Base-by-base conservation (phyloP, 2,113 vertebrate species). In the Caracal caracal region DNA sequence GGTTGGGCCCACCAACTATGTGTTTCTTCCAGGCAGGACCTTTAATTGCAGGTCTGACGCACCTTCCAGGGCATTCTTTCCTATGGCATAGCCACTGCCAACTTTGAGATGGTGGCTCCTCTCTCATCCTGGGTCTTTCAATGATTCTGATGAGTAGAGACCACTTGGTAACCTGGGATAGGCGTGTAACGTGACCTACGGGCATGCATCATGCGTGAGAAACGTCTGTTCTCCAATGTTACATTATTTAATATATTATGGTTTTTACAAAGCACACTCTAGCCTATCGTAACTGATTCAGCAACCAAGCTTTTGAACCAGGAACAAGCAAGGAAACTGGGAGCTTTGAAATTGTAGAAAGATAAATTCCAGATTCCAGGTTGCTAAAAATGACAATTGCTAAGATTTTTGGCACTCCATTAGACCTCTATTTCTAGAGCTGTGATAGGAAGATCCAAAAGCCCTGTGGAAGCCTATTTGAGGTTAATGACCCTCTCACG, bases 291-390 rank as follows among this genome's bases (percentile, higher is more conserved):
- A 40, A 87, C 15, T 56, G 61, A 91, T 28, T 80, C 66, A 37
- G 5, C 35, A 76, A 66, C 47, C 35, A 96, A 90, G 40, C 10
- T 90, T 97, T 88, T 65, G 30, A 96, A 11, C 33, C 8, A 82
- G 47, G 33, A 68, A 76, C 33, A 51, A 76, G 33, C 40, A 94
- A 86, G 10, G 10, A 75, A 90, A 90, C 8, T 3, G 2, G 28
- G 30, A 86, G 26, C 17, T 83, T 56, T 37, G 85, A 83, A 56
- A 26, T 28, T 28, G 47, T n/a, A 85, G 17, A 65, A 68, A 53
- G 56, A 59, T 59, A 59, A 59, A 59, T 24, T 59, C 20, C 56
- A 59, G 2, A 59, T 22, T 59, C 56, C 56, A 59, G 20, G 20
- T 8, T 2, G 20, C 56, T 59, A 59, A 59, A 59, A 59, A 22